Evolutionary conservation across 2,797 vertebrate genomes (phyloP).

Genomic region (Adrianichthys oophorus): DNA sequence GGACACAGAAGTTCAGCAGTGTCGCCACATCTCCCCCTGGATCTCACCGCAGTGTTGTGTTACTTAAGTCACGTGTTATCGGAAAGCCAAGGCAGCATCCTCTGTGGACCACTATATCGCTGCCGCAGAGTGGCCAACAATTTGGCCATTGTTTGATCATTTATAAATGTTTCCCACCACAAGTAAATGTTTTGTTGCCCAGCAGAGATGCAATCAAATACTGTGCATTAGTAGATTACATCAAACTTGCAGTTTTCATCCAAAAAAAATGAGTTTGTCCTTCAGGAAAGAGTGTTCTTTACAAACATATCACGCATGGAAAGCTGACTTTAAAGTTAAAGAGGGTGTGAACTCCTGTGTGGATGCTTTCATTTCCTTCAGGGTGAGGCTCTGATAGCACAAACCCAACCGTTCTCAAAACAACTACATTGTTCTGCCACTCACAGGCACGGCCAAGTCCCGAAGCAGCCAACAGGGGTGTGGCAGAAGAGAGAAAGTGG

Average conservation of each 20-base stretch:
- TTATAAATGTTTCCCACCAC: no score
- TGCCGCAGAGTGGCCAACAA: slow-evolving; percentile 13
- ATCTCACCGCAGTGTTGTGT: slow-evolving; percentile 7
- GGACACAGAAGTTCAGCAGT: neutral
- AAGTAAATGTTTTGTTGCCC: no score
- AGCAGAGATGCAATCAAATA: neutral
- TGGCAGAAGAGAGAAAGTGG: neutral
- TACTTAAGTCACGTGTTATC: slow-evolving; percentile 10
- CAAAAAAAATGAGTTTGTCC: neutral
- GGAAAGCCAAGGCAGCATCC: no score
- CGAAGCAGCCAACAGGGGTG: neutral
- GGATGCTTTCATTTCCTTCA: slow-evolving; percentile 42
- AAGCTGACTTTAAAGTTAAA: slow-evolving; percentile 1
- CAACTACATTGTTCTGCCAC: slow-evolving; percentile 50
- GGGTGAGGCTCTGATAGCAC: slow-evolving; percentile 23
- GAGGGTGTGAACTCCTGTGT: slow-evolving; percentile 12
- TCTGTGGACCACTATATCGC: neutral
- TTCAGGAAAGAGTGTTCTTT: neutral
- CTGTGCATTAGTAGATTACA: neutral
- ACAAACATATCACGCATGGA: neutral
- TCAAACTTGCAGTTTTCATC: neutral
- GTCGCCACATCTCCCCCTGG: neutral
- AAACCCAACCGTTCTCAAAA: slow-evolving; percentile 38
- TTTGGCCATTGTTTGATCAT: slow-evolving; percentile 34
- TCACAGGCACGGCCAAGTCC: slow-evolving; percentile 33